Conservation (phyloP, 2,888 invertebrate genomes). For the Mesoligia furuncula region DNA sequence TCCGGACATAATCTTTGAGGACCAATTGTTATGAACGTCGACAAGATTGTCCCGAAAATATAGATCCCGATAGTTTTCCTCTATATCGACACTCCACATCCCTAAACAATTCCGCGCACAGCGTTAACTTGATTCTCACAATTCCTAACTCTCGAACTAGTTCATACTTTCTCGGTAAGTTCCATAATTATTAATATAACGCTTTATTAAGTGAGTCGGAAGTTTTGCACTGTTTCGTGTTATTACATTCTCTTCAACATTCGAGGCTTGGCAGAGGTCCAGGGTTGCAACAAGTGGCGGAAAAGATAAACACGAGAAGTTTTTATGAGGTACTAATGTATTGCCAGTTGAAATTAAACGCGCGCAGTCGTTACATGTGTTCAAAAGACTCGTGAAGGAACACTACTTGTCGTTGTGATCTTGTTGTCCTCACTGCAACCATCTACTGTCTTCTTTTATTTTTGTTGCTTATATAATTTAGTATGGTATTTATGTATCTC, state of each 20-base stretch:
- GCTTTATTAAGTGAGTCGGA: slow-evolving; percentile 30
- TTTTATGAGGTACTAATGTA: not conserved
- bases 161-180: slow-evolving; percentile 41
- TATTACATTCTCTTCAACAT: slow-evolving; percentile 21
- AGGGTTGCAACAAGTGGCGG: slow-evolving; percentile 37
- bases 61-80: slow-evolving; percentile 29
- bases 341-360: no score
- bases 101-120: slow-evolving; percentile 15
- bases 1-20: no score
- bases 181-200: slow-evolving; percentile 49
- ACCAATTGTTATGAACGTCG: no score
- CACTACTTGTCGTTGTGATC: no score
- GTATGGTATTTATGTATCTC: no score
- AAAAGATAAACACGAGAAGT: not conserved
- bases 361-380: no score
- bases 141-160: slow-evolving; percentile 48
- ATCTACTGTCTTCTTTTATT: no score
- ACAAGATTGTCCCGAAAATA: not conserved
- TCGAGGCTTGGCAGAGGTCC: slow-evolving; percentile 24
- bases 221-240: slow-evolving; percentile 13
- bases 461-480: no score
- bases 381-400: no score
- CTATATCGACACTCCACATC: not conserved
- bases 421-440: no score
- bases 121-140: slow-evolving; percentile 49